Base-by-base conservation (phyloP, 2,113 vertebrate genomes). In the Sylvietta virens region DNA sequence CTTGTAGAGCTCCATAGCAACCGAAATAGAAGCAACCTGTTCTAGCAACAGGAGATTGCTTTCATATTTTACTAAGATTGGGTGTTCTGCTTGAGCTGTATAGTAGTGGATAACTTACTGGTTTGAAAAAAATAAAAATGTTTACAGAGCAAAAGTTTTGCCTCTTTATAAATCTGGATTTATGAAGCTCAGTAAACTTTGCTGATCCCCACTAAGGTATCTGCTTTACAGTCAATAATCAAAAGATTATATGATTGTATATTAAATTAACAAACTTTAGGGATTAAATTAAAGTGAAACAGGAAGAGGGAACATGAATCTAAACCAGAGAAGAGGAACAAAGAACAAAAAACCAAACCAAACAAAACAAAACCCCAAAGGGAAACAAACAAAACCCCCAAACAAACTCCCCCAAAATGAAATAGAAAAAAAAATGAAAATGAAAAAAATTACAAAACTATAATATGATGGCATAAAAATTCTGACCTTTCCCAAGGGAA, bases 1-100 rank as follows among this genome's bases (percentile, higher is more conserved):
- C 93, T 95, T 96, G 89, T 95, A 61, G 85, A 94, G 95, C 62
- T 86, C 81, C 92, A 96, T 95, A 92, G 92, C 91, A 97, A 98
- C 94, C 3, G 5, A 97, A 97, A 97, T 88, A 94, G 93, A 97
- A 95, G 76, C 67, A 96, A 56, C 31, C 65, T 95, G 67, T 61
- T 94, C 95, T 74, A 88, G 89, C 85, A 94, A 95, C 81, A 90
- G 91, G 60, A 85, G 92, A 96, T 86, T 95, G 90, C 94, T 95
- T 96, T 97, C 95, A 91, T 92, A 97, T 97, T 98, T 97, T 98
- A 96, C 97, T 95, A 95, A 92, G 86, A 97, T 92, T 92, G 88
- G 64, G 66, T 92, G 89, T 97, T 98, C 96, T 81, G 95, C 97
- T 96, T 97, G 93, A 98, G 94, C 91, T 96, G 94, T 74, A 86